A percentile compares a stretch with the other conserved stretches of the same genome.
Conservation (phyloP, 2,888 invertebrate species). For the Parascotia fuliginaria region DNA sequence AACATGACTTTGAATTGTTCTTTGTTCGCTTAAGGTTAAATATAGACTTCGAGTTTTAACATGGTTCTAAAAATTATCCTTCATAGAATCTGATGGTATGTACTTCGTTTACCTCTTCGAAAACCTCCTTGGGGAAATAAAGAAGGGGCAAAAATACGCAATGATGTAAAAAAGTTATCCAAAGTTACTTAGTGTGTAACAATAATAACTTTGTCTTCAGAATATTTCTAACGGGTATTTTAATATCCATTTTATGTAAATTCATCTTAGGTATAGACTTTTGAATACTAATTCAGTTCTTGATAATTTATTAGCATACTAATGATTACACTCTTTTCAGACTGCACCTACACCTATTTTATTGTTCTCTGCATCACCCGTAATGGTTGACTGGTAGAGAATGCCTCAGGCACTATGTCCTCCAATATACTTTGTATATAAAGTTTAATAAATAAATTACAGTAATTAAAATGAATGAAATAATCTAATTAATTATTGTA, state of each 20-base stretch:
- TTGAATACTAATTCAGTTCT: too few relatives aligned
- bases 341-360: too few relatives aligned
- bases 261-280: too few relatives aligned
- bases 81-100: not conserved
- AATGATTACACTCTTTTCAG: too few relatives aligned
- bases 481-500: too few relatives aligned
- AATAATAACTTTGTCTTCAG: constrained; percentile 8
- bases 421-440: too few relatives aligned
- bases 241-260: not conserved
- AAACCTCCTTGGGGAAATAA: constrained; percentile 9
- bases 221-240: constrained; percentile 1
- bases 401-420: too few relatives aligned
- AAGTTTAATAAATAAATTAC: too few relatives aligned
- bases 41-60: not conserved
- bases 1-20: not conserved
- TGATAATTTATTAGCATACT: not conserved
- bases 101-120: constrained; percentile 1
- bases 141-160: constrained; percentile 10
- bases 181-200: constrained; percentile 6
- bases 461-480: too few relatives aligned
- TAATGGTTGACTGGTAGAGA: too few relatives aligned
- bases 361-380: too few relatives aligned
- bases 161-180: constrained; percentile 12
- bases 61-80: not conserved
- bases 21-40: not conserved